Percentiles rank a stretch among this genome's conserved stretches.
phyloP scores from a whole-genome alignment of 2,797 vertebrate genomes.

The Lacerta agilis region DNA sequence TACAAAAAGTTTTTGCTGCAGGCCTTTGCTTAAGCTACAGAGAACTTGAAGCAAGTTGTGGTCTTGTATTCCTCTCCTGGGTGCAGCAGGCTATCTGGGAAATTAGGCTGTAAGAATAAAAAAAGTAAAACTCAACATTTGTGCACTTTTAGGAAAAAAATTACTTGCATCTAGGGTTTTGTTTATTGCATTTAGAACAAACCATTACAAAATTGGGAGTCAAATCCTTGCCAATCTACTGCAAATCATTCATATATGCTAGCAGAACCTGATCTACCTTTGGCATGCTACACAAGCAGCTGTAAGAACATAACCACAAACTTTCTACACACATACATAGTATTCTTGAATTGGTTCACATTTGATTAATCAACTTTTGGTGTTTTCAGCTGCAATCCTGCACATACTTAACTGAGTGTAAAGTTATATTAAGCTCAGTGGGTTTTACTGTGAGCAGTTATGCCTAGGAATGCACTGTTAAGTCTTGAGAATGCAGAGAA shows the following conservation, averaged over 20 bases:
- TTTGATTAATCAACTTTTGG: not conserved
- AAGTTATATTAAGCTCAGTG: too few relatives aligned
- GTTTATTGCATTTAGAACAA: not conserved
- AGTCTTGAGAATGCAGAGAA: not conserved
- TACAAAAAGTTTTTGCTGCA: not conserved
- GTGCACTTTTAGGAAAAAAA: not conserved
- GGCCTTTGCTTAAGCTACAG: constrained; percentile 54
- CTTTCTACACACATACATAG: not conserved
- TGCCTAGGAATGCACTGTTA: too few relatives aligned
- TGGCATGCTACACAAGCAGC: not conserved
- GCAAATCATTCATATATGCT: not conserved
- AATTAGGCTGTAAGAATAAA: constrained; percentile 79
- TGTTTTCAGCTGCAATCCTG: not conserved
- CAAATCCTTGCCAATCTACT: not conserved
- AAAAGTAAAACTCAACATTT: not conserved
- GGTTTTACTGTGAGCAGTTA: too few relatives aligned
- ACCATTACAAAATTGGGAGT: too few relatives aligned
- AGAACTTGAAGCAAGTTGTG: constrained; percentile 85
- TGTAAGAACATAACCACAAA: not conserved
- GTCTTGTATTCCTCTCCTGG: constrained; percentile 87
- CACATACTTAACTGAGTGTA: not conserved
- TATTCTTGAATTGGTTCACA: not conserved
- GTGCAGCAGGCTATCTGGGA: constrained; percentile 84
- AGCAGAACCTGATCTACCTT: too few relatives aligned
- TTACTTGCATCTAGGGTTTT: too few relatives aligned